Conservation (phyloP, 2,797 vertebrate species). For the Carcharodon carcharias region DNA sequence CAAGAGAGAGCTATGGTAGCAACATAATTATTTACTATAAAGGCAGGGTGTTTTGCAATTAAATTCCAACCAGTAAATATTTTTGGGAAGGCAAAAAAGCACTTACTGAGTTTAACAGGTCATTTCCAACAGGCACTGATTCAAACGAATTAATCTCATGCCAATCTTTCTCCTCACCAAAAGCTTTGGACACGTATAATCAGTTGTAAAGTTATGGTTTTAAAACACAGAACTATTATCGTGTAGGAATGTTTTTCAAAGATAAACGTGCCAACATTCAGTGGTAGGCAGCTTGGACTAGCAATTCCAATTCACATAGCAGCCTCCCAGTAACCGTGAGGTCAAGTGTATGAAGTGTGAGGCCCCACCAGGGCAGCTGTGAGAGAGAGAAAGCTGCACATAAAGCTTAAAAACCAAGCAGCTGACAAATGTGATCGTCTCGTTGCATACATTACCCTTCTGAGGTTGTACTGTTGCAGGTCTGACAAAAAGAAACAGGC, state of each 20-base stretch:
- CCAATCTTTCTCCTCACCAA: slow-evolving; percentile 37
- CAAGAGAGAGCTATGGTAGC: background rate
- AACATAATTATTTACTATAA: background rate
- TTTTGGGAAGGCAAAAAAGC: background rate
- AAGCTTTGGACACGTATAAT: background rate
- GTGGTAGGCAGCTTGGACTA: slow-evolving; percentile 37
- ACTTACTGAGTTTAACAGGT: slow-evolving; percentile 38
- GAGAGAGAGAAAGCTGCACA: slow-evolving; percentile 49
- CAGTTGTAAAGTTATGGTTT: background rate
- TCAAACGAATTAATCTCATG: slow-evolving; percentile 45
- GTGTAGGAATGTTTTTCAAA: slow-evolving; percentile 42
- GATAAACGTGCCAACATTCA: slow-evolving; percentile 11
- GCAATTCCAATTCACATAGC: background rate
- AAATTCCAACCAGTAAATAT: background rate
- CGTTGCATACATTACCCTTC: slow-evolving; percentile 37
- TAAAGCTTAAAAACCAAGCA: slow-evolving; percentile 48
- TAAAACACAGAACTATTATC: background rate
- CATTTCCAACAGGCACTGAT: slow-evolving; percentile 46
- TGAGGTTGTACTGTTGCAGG: slow-evolving; percentile 31
- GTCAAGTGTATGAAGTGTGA: slow-evolving; percentile 48
- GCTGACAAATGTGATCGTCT: slow-evolving; percentile 46
- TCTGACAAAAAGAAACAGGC: slow-evolving; percentile 34
- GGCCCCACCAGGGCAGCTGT: slow-evolving; percentile 51
- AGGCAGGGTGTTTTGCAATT: background rate
- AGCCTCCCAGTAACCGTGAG: slow-evolving; percentile 47